Evolutionary conservation across 1,140 invertebrate species (phyloP).

Genomic region (Cryptotermes secundus): DNA sequence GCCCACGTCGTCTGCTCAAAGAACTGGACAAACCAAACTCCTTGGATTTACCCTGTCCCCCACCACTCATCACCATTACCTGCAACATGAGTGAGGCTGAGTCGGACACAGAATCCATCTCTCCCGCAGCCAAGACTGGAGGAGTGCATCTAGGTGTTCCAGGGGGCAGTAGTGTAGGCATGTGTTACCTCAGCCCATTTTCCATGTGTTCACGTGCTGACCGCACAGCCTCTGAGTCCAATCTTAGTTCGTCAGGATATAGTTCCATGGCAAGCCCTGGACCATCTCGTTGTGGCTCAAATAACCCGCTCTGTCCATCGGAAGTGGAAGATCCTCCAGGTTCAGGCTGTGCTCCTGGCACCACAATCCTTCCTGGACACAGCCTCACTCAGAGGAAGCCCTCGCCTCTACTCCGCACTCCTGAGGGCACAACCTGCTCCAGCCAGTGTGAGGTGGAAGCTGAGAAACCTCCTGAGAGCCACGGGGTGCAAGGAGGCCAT

Average conservation of each 20-base stretch:
- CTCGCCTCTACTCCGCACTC: conserved; percentile 41
- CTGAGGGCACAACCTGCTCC: neutral
- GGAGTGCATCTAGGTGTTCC: neutral
- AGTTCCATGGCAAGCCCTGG: conserved; percentile 78
- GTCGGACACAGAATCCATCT: conserved; percentile 56
- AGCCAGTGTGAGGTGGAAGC: neutral
- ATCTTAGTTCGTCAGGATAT: conserved; percentile 78
- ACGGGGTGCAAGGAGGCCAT: conserved; percentile 20
- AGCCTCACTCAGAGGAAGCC: neutral
- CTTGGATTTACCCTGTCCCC: conserved; percentile 62
- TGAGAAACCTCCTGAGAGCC: conserved; percentile 3
- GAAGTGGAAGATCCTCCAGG: conserved; percentile 65
- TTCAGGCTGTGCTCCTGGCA: conserved; percentile 47
- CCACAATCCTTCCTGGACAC: conserved; percentile 22
- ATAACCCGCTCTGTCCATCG: conserved; percentile 69
- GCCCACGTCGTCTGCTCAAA: conserved; percentile 47
- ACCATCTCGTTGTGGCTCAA: conserved; percentile 72
- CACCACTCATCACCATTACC: conserved; percentile 72
- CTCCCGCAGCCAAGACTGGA: conserved; percentile 38
- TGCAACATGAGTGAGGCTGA: conserved; percentile 70
- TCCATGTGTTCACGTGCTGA: conserved; percentile 66
- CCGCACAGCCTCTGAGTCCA: conserved; percentile 73
- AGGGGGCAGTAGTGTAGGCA: conserved; percentile 51
- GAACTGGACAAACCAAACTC: conserved; percentile 60
- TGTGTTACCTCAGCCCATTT: conserved; percentile 75